Evolutionary conservation across 1,140 invertebrate genomes (phyloP).

Genomic region (Drosophila bipectinata): DNA sequence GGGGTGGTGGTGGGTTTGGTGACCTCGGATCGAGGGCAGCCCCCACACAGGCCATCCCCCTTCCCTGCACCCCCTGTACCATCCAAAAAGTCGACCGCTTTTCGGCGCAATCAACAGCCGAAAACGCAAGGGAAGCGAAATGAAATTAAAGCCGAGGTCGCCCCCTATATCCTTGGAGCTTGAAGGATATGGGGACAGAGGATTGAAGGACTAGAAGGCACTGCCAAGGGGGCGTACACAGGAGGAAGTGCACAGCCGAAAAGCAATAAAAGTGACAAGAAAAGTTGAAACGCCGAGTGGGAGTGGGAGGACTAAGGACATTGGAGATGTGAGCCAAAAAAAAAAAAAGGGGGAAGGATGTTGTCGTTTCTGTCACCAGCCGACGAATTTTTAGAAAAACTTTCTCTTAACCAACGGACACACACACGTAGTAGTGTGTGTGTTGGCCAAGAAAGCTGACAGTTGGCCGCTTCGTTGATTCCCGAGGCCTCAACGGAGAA

Average conservation of each 20-base stretch:
- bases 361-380: conserved; percentile 59
- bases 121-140: conserved; percentile 72
- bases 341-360: background rate
- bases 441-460: conserved; percentile 34
- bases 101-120: conserved; percentile 69
- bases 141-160: conserved; percentile 74
- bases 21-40: conserved; percentile 44
- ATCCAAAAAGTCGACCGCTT: conserved; percentile 42
- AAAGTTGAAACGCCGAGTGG: conserved; percentile 53
- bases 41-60: background rate
- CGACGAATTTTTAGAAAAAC: conserved; percentile 59
- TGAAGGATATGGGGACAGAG: background rate
- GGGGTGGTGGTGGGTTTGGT: background rate
- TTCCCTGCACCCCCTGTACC: background rate
- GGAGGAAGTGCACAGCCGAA: conserved; percentile 59
- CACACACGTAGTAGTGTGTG: background rate
- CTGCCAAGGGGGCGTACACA: conserved; percentile 4
- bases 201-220: background rate
- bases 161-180: conserved; percentile 1
- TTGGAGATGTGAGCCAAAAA: background rate
- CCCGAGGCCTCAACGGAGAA: conserved; percentile 3
- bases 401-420: conserved; percentile 27
- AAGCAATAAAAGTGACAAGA: conserved; percentile 52
- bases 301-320: conserved; percentile 38
- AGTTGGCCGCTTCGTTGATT: conserved; percentile 29